Evolutionary conservation across 2,113 vertebrate genomes (phyloP), one percentile per base, ranked within the genome.

Genomic region (Mugil cephalus): DNA sequence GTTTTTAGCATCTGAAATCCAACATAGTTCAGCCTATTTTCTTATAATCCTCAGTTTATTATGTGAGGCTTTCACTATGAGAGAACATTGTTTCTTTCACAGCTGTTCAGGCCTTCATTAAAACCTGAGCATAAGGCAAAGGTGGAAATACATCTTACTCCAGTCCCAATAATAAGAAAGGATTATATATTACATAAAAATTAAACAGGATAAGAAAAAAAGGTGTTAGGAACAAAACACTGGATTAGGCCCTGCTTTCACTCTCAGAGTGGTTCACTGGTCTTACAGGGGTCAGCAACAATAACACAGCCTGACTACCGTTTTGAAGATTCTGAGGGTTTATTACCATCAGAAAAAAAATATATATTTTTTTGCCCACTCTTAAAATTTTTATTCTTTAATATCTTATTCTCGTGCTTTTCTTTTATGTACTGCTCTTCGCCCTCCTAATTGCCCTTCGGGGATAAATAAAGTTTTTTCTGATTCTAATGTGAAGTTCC

Each of bases 61-160:
- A 17, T 64, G 2, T 64, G n/a, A 34, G 12, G 42, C 19, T 55
- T 68, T 76, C 7, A 52, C 55, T 35, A 6, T 30, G 24, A 30
- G 24, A 30, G 17, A 54, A 17, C 51, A 63, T 10, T 46, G 18
- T 38, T 43, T 10, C 13, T 50, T 8, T 19, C 61, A 19, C 61
- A 6, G 14, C 24, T 51, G 10, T 40, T 43, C 30, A n/a, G 19
- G 13, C 17, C 39, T 53, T 54, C 19, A 54, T 63, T 47, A 0
- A 54, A 45, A n/a, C 13, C 19, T 38, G 40, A 12, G n/a, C 45
- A 73, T 43, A 64, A 39, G 10, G 11, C 24, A 43, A 0, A 38
- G 10, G 34, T 34, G 35, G 10, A 40, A 50, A 59, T 18, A 11
- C 14, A 39, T 48, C n/a, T 17, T 14, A 48, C 35, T 40, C 38